Evolutionary conservation across 2,888 invertebrate species (phyloP), one percentile per base, ranked within the genome.

Genomic region (Sylvicola cinctus): DNA sequence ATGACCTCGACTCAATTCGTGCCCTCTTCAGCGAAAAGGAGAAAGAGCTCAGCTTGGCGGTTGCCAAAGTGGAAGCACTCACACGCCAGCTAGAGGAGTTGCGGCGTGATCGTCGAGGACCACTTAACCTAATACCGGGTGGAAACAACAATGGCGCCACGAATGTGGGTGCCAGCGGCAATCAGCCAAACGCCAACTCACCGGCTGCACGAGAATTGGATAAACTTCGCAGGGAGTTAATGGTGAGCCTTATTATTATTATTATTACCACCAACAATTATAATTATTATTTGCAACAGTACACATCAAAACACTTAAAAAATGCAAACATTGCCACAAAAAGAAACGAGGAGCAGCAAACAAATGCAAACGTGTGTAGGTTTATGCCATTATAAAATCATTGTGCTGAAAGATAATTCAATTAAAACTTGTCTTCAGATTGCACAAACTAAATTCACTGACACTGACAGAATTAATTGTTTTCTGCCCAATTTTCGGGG

Each of bases 11-110:
- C 63, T 85, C 90, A 44, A 91, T 91, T 56, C 76, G 90, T 49
- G 84, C 88, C 42, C 68, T 93, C 39, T 95, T 93, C 70, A 90
- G 87, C 66, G 91, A 93, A 55, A 95, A 95, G 55, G 95, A 95
- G 57, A 91, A 91, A 60, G 93, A 95, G 61, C 63, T 96, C 40
- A 83, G 88, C 37, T 63, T 90, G 67, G 95, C 95, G n/a, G 91
- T 95, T 52, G 84, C 85, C 49, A 90, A 91, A 62, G 95, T 95
- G 51, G 93, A 96, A 52, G 88, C 91, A 61, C 66, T 96, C 52
- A 91, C 90, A 41, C 64, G 81, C 47, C 93, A 96, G 62, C 66
- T 96, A 44, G 95, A 96, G 55, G 90, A 93, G 50, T 62, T 96
- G 45, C 65, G 83, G 46, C 55, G 76, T 45, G 70, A 76, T 36